phyloP scores from a whole-genome alignment of 1,140 invertebrate genomes.

The Homarus americanus region DNA sequence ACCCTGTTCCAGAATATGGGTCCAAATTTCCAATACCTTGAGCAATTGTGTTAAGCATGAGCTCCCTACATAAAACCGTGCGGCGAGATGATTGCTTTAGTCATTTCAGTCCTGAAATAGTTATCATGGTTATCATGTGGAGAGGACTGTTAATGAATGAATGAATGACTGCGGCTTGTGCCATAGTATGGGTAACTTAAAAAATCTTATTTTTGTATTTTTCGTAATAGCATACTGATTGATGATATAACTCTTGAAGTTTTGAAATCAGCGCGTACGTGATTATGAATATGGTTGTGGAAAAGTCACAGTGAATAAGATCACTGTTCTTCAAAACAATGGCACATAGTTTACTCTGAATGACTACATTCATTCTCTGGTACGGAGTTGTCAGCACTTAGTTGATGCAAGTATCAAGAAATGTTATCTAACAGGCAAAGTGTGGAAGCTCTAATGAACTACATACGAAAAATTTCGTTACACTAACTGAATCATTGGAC shows the following conservation, averaged over 20 bases:
- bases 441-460: background rate
- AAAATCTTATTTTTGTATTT: background rate
- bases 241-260: background rate
- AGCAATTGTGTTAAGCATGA: too few relatives aligned
- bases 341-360: background rate
- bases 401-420: too few relatives aligned
- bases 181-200: background rate
- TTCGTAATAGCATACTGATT: background rate
- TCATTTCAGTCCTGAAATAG: too few relatives aligned
- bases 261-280: background rate
- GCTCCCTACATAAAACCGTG: too few relatives aligned
- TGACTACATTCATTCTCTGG: background rate
- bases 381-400: background rate
- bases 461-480: too few relatives aligned
- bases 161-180: too few relatives aligned
- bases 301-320: background rate
- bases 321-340: background rate
- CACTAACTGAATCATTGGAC: too few relatives aligned
- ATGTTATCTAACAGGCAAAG: background rate
- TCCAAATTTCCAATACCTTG: too few relatives aligned
- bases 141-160: too few relatives aligned
- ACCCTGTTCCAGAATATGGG: too few relatives aligned
- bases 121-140: too few relatives aligned
- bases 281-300: background rate
- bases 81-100: too few relatives aligned